Base-by-base conservation (phyloP, 35 echinoderm and acorn worm species). In the Strongylocentrotus purpuratus region DNA sequence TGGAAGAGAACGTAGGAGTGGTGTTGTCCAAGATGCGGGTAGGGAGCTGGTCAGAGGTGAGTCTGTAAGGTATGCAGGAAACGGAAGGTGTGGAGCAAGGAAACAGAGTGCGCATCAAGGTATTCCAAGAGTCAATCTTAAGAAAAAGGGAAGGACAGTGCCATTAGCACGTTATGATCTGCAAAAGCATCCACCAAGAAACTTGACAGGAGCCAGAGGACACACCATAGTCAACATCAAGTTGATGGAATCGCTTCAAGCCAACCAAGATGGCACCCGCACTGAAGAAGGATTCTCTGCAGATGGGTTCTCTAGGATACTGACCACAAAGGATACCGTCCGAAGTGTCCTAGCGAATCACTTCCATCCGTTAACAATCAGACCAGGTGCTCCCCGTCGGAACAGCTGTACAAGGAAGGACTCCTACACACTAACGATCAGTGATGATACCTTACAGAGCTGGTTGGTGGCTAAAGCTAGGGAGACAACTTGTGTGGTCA, bases 361-460 rank as follows among this genome's bases (percentile, higher is more conserved):
- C 87, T 89, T 89, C 87, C 87, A 89, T 18, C 33, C 87, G 9
- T 31, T 89, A 46, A 89, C 87, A 17, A 46, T 89, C 87, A 89
- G 20, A 89, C 33, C 45, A 15, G 14, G 33, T 28, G 20, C 31
- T 33, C 1, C 5, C 18, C 4, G 32, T 15, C 33, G 33, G 45
- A 89, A 46, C 87, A 46, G 45, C 45, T 6, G 33, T 15, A 18
- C 32, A 17, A 45, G 33, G 15, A 89, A 89, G 33, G 13, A 89
- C 18, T 33, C 87, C 20, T 89, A 89, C 87, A 89, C 87, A 17
- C 87, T 89, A 18, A 31, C 87, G 4, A 45, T 89, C 31, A 89
- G 33, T 28, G 33, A 46, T 45, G 87, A 45, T 45, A 11, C 87
- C 32, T 46, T 89, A 15, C 32, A 46, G 12, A 45, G 87, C 87